These are phyloP conservation scores for Manis crassicaudata DNA, from an alignment of 2,797 vertebrate species.

Conservation along the genomic window DNA sequence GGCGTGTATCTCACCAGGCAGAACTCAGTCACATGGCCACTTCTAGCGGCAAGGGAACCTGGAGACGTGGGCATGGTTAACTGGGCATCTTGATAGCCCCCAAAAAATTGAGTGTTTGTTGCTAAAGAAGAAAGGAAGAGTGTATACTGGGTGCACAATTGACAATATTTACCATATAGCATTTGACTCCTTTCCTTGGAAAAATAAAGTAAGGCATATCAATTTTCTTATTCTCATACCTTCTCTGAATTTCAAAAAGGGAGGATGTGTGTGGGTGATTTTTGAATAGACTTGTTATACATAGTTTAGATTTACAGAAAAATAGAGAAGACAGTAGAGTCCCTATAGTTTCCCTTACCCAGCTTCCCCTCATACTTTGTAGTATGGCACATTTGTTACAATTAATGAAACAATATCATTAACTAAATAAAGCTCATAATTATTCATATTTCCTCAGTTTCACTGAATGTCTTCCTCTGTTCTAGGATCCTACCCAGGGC, in stretches of 20 bases:
- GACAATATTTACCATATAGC: background rate
- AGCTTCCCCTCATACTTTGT: background rate
- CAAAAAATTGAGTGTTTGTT: background rate
- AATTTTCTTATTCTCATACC: background rate
- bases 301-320: conserved; percentile 1
- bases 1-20: background rate
- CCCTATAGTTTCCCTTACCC: background rate
- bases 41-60: background rate
- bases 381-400: background rate
- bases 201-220: background rate
- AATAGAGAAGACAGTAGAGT: background rate
- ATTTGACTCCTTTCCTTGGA: background rate
- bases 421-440: background rate
- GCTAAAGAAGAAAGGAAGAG: background rate
- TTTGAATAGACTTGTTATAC: background rate
- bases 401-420: background rate
- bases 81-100: background rate
- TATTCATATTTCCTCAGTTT: background rate
- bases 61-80: background rate
- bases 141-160: background rate
- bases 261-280: background rate
- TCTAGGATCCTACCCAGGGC: background rate
- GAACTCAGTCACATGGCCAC: background rate
- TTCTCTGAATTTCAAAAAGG: background rate
- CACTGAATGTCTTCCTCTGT: background rate